phyloP scores from a whole-genome alignment of 1,140 invertebrate genomes.

The Artemia franciscana region DNA sequence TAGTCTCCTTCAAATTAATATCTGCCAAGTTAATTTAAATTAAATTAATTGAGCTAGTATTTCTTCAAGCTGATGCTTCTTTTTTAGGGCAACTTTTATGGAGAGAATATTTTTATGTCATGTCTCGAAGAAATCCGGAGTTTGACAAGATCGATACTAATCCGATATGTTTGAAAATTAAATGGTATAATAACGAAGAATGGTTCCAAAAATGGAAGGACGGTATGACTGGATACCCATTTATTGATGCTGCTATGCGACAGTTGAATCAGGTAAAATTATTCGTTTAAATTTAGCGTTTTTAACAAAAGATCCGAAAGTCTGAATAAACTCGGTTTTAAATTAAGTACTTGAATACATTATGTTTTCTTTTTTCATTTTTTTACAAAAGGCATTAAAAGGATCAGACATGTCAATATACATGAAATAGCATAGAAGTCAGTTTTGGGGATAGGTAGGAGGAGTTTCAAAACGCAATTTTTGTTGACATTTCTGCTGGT shows the following conservation, averaged over 20 bases:
- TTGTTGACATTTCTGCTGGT: not conserved
- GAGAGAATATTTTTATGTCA: conserved; percentile 51
- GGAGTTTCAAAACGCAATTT: too few relatives aligned
- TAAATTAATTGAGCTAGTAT: too few relatives aligned
- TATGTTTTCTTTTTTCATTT: too few relatives aligned
- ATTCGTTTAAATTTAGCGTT: not conserved
- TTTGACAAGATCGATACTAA: conserved; percentile 47
- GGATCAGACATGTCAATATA: too few relatives aligned
- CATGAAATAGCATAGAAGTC: too few relatives aligned
- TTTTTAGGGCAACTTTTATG: conserved; percentile 48
- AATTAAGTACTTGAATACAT: too few relatives aligned
- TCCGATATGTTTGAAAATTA: conserved; percentile 40
- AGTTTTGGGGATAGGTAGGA: not conserved
- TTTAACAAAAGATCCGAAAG: too few relatives aligned
- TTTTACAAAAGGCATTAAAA: too few relatives aligned
- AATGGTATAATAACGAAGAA: conserved; percentile 36
- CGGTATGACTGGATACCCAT: conserved; percentile 46
- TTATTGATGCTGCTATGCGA: conserved; percentile 53
- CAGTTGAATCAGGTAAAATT: conserved; percentile 34
- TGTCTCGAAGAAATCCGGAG: conserved; percentile 37
- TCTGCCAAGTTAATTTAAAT: too few relatives aligned
- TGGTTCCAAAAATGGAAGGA: conserved; percentile 37
- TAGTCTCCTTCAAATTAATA: too few relatives aligned
- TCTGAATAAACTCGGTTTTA: too few relatives aligned
- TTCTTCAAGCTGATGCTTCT: too few relatives aligned